These are phyloP conservation scores for Watsonalla cultraria DNA, from an alignment of 2,888 invertebrate genomes.

Conservation along the genomic window DNA sequence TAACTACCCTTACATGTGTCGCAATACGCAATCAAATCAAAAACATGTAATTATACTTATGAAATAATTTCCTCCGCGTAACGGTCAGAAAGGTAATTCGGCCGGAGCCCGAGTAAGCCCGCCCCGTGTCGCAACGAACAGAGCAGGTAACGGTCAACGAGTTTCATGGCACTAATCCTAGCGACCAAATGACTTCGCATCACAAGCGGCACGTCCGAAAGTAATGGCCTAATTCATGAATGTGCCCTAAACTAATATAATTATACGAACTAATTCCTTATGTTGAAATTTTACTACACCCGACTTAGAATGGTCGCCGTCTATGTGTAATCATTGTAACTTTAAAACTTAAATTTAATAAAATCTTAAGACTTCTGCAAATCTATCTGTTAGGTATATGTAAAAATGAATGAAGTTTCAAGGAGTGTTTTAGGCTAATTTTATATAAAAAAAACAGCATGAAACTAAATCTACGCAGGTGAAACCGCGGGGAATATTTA, in stretches of 20 bases:
- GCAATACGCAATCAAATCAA: too few relatives aligned
- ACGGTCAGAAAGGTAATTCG: not conserved
- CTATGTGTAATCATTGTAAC: not conserved
- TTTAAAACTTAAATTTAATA: too few relatives aligned
- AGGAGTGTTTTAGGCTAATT: too few relatives aligned
- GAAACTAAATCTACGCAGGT: too few relatives aligned
- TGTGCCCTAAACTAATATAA: constrained; percentile 11
- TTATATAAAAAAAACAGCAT: too few relatives aligned
- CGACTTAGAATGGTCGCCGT: not conserved
- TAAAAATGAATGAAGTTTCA: too few relatives aligned
- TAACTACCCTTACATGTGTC: too few relatives aligned
- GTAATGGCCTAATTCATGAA: constrained; percentile 35
- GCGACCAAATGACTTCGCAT: constrained; percentile 15
- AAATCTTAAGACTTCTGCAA: too few relatives aligned
- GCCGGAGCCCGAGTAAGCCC: not conserved
- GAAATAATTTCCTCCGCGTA: not conserved
- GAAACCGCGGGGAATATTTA: too few relatives aligned
- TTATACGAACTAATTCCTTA: not conserved
- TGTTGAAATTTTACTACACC: not conserved
- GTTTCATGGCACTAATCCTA: constrained; percentile 13
- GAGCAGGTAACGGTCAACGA: constrained; percentile 2
- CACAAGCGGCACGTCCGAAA: constrained; percentile 30
- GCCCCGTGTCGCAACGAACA: constrained; percentile 6
- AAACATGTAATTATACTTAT: too few relatives aligned
- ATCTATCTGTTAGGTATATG: too few relatives aligned